These are phyloP conservation scores for Campopleginae sp. DNA, from an alignment of 2,888 invertebrate species.

Conservation along the genomic window DNA sequence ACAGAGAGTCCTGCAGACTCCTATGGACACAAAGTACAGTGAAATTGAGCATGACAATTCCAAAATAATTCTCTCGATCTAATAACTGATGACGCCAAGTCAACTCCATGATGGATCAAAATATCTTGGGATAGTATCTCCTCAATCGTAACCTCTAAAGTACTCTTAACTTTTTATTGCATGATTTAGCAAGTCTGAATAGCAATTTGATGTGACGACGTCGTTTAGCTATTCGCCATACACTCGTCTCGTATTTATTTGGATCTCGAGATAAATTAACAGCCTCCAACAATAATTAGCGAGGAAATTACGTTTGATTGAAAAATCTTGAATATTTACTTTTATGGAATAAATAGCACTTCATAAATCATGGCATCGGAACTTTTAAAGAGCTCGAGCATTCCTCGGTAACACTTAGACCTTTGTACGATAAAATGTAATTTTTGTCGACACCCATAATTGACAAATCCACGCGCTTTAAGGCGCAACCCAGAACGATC, in stretches of 20 bases:
- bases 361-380: background rate
- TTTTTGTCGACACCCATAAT: background rate
- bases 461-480: background rate
- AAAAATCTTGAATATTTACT: background rate
- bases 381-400: background rate
- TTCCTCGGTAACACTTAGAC: constrained; percentile 18
- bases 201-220: background rate
- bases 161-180: background rate
- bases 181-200: background rate
- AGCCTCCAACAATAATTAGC: background rate
- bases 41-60: background rate
- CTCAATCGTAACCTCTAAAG: background rate
- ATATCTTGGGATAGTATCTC: constrained; percentile 2
- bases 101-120: background rate
- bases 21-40: background rate
- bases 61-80: constrained; percentile 3
- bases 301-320: background rate
- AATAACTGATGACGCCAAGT: constrained; percentile 1
- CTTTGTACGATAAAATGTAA: constrained; percentile 18
- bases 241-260: background rate
- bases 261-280: background rate
- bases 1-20: background rate
- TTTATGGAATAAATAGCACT: background rate
- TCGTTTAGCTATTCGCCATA: background rate
- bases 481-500: background rate